These are phyloP conservation scores for Ornithoptera alexandrae DNA, from an alignment of 2,888 invertebrate genomes.

Conservation along the genomic window DNA sequence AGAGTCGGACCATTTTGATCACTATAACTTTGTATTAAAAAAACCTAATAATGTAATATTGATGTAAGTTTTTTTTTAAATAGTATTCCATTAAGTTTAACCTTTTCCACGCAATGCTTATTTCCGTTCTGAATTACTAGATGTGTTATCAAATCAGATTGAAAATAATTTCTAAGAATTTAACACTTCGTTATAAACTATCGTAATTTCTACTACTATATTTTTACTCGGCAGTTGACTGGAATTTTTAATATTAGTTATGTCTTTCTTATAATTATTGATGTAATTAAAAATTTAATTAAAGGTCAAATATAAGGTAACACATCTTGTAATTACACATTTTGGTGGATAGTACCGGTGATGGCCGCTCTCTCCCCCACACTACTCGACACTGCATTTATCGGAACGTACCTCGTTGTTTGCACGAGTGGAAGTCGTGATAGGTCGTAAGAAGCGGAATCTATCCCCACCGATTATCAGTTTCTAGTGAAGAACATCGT, in stretches of 20 bases:
- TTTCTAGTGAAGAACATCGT: no score
- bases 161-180: background rate
- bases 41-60: no score
- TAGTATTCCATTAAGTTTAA: slow-evolving; percentile 37
- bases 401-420: background rate
- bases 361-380: background rate
- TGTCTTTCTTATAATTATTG: no score
- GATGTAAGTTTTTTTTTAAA: no score
- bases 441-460: no score
- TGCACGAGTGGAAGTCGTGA: no score
- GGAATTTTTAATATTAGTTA: no score
- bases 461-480: no score
- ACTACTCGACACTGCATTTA: slow-evolving; percentile 2
- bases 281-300: background rate
- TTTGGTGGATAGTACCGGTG: slow-evolving; percentile 1
- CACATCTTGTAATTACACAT: slow-evolving; percentile 16
- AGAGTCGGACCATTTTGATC: no score
- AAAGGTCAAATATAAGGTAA: background rate
- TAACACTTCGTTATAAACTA: background rate
- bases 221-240: background rate
- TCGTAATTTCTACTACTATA: background rate
- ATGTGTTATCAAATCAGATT: slow-evolving; percentile 15
- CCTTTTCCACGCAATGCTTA: slow-evolving; percentile 35
- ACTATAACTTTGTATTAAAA: no score
- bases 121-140: slow-evolving; percentile 18